Percentiles rank a stretch among this genome's conserved stretches.
Conservation (phyloP, 2,888 invertebrate species). For the Trichacis sp. region DNA sequence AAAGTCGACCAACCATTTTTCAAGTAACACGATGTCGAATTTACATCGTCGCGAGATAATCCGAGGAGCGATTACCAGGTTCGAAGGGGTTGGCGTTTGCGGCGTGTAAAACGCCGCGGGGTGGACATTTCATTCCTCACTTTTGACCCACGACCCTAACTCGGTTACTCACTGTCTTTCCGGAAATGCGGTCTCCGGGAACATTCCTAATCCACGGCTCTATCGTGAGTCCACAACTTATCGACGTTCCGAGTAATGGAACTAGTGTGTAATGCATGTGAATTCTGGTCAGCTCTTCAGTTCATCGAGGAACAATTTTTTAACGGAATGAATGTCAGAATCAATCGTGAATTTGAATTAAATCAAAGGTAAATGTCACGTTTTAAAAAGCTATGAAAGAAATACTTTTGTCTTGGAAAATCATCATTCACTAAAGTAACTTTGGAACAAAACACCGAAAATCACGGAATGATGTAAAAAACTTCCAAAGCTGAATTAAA, state of each 20-base stretch:
- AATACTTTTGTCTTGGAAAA: too few relatives aligned
- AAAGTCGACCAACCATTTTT: constrained; percentile 44
- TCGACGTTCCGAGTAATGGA: constrained; percentile 26
- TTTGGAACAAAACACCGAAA: too few relatives aligned
- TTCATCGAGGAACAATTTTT: too few relatives aligned
- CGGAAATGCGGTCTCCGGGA: constrained; percentile 30
- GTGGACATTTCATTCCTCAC: constrained; percentile 50
- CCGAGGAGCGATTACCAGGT: constrained; percentile 1
- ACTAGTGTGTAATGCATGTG: constrained; percentile 22
- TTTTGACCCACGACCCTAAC: constrained; percentile 43
- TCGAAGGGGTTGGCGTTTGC: constrained; percentile 14
- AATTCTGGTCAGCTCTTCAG: too few relatives aligned
- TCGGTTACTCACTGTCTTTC: constrained; percentile 50
- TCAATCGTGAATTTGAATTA: too few relatives aligned
- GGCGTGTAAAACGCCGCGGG: constrained; percentile 41
- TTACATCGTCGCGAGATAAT: constrained; percentile 47
- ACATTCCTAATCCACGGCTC: constrained; percentile 43
- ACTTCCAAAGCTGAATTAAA: too few relatives aligned
- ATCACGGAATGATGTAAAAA: too few relatives aligned
- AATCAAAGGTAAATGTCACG: too few relatives aligned
- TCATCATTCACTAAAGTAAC: too few relatives aligned
- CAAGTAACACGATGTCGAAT: constrained; percentile 51
- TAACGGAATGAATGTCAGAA: too few relatives aligned
- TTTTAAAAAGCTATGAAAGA: too few relatives aligned
- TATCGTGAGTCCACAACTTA: constrained; percentile 23